phyloP scores from a whole-genome alignment of 2,113 vertebrate species.

The Perca fluviatilis region DNA sequence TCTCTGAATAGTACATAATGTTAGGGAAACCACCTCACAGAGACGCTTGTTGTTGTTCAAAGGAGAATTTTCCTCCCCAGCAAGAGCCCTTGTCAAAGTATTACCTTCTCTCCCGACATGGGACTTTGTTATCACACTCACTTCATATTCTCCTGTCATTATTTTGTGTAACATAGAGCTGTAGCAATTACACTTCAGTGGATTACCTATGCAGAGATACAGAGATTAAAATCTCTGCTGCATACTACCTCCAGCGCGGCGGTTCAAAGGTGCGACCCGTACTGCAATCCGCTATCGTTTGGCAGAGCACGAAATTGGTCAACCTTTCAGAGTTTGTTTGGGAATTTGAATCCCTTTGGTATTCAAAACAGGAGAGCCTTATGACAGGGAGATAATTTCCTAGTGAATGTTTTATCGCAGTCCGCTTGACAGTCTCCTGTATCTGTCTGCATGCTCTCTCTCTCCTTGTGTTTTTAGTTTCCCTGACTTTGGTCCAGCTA shows the following conservation, averaged over 20 bases:
- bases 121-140: constrained; percentile 85
- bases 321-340: constrained; percentile 73
- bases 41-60: constrained; percentile 84
- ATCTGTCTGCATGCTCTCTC: constrained; percentile 41
- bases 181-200: constrained; percentile 89
- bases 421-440: constrained; percentile 60
- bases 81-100: constrained; percentile 84
- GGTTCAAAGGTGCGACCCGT: constrained; percentile 69
- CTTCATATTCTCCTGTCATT: constrained; percentile 77
- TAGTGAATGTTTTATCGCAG: constrained; percentile 70
- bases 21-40: constrained; percentile 81
- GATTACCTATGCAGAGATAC: constrained; percentile 84
- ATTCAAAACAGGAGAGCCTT: constrained; percentile 75
- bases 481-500: constrained; percentile 76
- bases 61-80: constrained; percentile 84
- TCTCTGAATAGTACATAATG: constrained; percentile 79
- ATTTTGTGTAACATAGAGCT: constrained; percentile 84
- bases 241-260: constrained; percentile 20
- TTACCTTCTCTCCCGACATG: constrained; percentile 84
- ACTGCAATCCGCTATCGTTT: constrained; percentile 48
- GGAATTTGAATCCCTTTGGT: constrained; percentile 77
- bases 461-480: constrained; percentile 74
- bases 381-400: constrained; percentile 76
- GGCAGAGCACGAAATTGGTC: constrained; percentile 61
- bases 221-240: constrained; percentile 67